Conservation (phyloP, 2,113 vertebrate species). For the Leptobrachium leishanense region DNA sequence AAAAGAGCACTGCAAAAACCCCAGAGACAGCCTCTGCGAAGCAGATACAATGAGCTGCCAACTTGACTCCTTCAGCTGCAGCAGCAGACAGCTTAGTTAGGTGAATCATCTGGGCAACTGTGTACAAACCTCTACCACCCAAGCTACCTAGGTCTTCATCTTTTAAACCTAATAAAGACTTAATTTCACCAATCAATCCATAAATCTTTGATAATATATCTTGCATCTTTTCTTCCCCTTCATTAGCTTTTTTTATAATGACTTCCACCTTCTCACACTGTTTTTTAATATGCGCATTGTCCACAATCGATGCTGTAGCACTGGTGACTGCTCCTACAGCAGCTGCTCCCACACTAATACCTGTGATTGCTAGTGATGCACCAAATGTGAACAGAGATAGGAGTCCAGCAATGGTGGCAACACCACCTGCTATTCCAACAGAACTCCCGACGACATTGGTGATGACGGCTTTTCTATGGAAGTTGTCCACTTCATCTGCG, state of each 20-base stretch:
- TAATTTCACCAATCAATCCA: no score
- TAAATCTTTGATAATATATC: constrained; percentile 60
- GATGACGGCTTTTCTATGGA: constrained; percentile 61
- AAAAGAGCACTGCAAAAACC: constrained; percentile 68
- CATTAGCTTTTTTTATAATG: constrained; percentile 68
- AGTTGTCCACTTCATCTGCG: constrained; percentile 61
- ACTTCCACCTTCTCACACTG: constrained; percentile 72
- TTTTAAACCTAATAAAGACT: no score
- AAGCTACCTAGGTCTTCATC: background rate
- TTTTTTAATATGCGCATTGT: constrained; percentile 65
- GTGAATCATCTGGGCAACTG: constrained; percentile 54
- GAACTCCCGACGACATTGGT: constrained; percentile 64
- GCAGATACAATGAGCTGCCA: constrained; percentile 52
- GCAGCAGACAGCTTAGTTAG: background rate
- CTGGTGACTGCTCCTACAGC: constrained; percentile 69
- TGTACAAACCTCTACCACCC: background rate
- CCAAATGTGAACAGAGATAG: constrained; percentile 68
- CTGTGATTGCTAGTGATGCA: constrained; percentile 66
- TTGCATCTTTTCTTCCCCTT: constrained; percentile 64
- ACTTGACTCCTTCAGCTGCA: constrained; percentile 49
- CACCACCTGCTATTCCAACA: constrained; percentile 65
- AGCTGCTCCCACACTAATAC: constrained; percentile 69
- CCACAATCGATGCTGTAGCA: constrained; percentile 68
- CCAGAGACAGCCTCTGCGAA: constrained; percentile 67
- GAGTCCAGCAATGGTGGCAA: constrained; percentile 69